Base-by-base conservation (phyloP, 2,113 vertebrate species). In the Etheostoma spectabile region DNA sequence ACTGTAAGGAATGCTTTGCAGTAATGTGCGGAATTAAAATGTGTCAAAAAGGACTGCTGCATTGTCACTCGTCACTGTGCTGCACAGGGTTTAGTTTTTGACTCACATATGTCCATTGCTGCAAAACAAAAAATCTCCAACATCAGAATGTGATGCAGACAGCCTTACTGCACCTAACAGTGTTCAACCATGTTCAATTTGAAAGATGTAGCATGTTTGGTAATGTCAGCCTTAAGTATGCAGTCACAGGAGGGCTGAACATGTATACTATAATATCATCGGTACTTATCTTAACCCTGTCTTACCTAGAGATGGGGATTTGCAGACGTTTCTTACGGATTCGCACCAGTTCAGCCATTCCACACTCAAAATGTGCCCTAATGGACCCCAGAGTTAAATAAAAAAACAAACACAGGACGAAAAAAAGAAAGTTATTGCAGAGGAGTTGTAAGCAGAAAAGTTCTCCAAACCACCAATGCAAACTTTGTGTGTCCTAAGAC, bases 291-390 rank as follows among this genome's bases (percentile, higher is more conserved):
- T 51, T 11, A 46, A 60, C 27, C 22, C 60, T 52, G 64, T 72
- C 93, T 94, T 95, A 95, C 95, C 95, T 95, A 82, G 88, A 93
- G 84, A 95, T 94, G 63, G 94, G 94, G 66, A 93, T 90, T 89
- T 94, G 94, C 35, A 95, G 93, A 48, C 91, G 91, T 91, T 94
- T 95, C 88, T 93, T 95, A 80, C 92, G 93, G 53, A 95, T 93
- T 91, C 91, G 80, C 84, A 95, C 80, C 83, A 95, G 80, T 85
- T 95, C 94, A 86, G 94, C 92, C 95, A 95, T 95, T 80, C 86
- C 87, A 81, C 71, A 67, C 42, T 87, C 57, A 67, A 79, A 51
- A 65, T 83, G 57, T 64, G 65, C 60, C 53, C 88, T 64, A 59
- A 82, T 83, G 53, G 83, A 89, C 77, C 86, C 88, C 86, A 91